Evolutionary conservation across 2,113 vertebrate species (phyloP).

Genomic region (Rafetus swinhoei): DNA sequence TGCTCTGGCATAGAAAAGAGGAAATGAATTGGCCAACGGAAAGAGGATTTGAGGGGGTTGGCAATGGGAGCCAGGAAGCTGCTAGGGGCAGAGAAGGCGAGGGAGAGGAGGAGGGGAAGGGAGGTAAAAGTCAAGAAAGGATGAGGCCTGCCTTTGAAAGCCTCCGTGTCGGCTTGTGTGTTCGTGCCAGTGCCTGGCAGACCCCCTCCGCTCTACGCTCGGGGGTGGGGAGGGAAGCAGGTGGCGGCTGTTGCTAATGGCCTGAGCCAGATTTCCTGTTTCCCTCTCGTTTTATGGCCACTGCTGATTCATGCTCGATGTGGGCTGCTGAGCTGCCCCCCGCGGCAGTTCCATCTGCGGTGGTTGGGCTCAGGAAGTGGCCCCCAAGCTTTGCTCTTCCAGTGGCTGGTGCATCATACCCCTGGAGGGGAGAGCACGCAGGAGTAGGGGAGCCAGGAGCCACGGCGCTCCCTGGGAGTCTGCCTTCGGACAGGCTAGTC

Average conservation of each 20-base stretch:
- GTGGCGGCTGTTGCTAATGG: not conserved
- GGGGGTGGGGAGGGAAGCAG: not conserved
- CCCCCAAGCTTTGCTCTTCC: not conserved
- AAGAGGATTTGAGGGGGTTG: not conserved
- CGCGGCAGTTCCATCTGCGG: not conserved
- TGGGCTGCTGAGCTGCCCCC: not conserved
- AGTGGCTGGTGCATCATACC: not conserved
- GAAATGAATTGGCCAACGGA: not conserved
- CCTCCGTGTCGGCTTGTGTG: not conserved
- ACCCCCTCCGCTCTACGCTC: not conserved
- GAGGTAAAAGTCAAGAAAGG: not conserved
- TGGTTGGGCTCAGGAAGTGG: not conserved
- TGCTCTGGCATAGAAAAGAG: not conserved
- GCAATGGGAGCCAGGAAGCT: not conserved
- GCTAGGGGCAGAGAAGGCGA: not conserved
- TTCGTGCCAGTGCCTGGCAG: not conserved
- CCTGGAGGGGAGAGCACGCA: not conserved
- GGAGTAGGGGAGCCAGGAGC: not conserved
- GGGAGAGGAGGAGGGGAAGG: not conserved
- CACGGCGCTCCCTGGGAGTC: not conserved
- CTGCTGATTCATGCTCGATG: not conserved
- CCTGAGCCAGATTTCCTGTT: not conserved
- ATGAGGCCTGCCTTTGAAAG: not conserved
- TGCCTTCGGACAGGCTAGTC: too few relatives aligned
- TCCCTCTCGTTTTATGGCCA: not conserved